These are phyloP conservation scores for Poecilia wingei DNA, from an alignment of 2,797 vertebrate genomes.

Conservation along the genomic window DNA sequence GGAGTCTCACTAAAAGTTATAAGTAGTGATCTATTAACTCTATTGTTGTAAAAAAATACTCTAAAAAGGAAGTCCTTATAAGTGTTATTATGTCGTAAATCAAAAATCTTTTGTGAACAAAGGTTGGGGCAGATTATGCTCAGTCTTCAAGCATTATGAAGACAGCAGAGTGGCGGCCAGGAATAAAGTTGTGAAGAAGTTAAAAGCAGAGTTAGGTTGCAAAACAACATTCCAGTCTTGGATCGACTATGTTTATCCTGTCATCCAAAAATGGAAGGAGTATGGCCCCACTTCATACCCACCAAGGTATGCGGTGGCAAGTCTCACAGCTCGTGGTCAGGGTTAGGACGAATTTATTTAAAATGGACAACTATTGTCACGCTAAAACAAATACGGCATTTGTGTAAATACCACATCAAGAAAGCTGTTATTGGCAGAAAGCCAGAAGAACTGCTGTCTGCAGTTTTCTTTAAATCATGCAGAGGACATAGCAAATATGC, in stretches of 20 bases:
- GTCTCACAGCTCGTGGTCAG: not conserved
- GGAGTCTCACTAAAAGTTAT: slow-evolving; percentile 2
- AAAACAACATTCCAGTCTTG: not conserved
- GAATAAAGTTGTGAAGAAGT: not conserved
- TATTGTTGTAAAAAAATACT: not conserved
- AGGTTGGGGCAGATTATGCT: not conserved
- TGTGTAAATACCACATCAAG: not conserved
- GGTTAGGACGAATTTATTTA: not conserved
- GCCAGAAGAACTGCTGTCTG: not conserved
- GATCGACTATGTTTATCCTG: not conserved
- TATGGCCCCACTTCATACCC: not conserved
- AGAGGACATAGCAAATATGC: not conserved
- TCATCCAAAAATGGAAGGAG: not conserved
- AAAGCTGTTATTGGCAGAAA: not conserved
- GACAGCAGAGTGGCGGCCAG: not conserved
- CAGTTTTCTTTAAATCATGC: not conserved
- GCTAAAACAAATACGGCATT: not conserved
- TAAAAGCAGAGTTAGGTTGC: not conserved
- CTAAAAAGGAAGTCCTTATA: slow-evolving; percentile 28
- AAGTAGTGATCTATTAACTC: slow-evolving; percentile 7
- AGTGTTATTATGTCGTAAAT: slow-evolving; percentile 38
- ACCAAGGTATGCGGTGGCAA: not conserved
- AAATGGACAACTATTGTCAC: not conserved
- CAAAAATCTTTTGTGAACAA: slow-evolving; percentile 41
- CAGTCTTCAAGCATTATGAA: not conserved